Evolutionary conservation across 2,888 invertebrate genomes (phyloP).

Genomic region (Rotaria sp.): DNA sequence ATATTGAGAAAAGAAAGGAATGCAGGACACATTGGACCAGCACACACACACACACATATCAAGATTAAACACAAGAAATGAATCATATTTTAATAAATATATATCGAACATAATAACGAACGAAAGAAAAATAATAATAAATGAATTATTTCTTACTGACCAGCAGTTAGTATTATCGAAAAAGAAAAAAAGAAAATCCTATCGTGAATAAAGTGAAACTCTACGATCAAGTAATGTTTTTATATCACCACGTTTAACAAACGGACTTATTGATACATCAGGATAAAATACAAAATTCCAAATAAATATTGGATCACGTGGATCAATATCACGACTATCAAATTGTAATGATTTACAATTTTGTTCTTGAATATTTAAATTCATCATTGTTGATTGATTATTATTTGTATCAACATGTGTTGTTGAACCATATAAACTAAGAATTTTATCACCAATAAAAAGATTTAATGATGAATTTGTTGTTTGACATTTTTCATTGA

Average conservation of each 20-base stretch:
- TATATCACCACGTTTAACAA: conserved; percentile 7
- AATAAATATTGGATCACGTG: conserved; percentile 27
- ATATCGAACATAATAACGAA: not conserved
- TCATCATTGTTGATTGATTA: not conserved
- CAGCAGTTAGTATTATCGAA: not conserved
- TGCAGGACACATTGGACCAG: not conserved
- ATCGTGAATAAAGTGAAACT: not conserved
- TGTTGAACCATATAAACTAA: not conserved
- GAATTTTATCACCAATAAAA: conserved; percentile 20
- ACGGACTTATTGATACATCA: conserved; percentile 2
- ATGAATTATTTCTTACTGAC: not conserved
- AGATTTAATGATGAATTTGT: not conserved
- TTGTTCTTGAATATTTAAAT: not conserved
- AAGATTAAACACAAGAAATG: not conserved
- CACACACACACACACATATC: not conserved
- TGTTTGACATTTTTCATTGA: not conserved
- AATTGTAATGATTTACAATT: too few species aligned
- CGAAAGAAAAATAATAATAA: not conserved
- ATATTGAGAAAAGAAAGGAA: not conserved
- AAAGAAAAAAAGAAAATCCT: not conserved
- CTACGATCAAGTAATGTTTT: not conserved
- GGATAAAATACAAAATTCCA: conserved; percentile 27
- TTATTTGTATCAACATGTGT: not conserved
- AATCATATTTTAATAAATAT: not conserved
- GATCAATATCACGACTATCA: conserved; percentile 1